These are phyloP conservation scores for Trogon surrucura DNA, from an alignment of 2,113 vertebrate genomes.

Conservation along the genomic window DNA sequence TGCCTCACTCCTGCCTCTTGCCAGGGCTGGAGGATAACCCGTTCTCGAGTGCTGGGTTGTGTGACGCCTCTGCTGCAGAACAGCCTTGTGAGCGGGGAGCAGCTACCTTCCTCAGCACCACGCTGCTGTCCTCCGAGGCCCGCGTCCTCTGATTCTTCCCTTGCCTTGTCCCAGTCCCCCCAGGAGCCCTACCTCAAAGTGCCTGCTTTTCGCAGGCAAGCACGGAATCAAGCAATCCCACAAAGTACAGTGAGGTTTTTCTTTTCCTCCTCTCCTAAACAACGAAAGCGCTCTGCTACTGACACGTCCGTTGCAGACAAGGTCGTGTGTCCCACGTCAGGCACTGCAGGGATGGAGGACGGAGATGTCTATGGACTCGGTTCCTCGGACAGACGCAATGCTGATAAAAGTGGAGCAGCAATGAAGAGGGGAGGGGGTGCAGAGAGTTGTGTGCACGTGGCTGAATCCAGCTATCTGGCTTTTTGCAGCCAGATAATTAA, in stretches of 20 bases:
- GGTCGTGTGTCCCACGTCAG: constrained; percentile 5
- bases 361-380: neutral
- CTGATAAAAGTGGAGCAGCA: constrained; percentile 42
- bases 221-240: neutral
- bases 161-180: neutral
- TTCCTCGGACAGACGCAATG: constrained; percentile 26
- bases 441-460: neutral
- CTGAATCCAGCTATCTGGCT: neutral
- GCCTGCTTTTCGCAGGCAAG: neutral
- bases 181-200: neutral
- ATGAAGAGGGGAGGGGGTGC: constrained; percentile 5
- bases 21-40: neutral
- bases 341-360: neutral
- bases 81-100: neutral
- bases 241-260: neutral
- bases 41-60: neutral
- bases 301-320: neutral
- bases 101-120: neutral
- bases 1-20: neutral
- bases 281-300: neutral
- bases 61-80: neutral
- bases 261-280: neutral
- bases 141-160: neutral
- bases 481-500: constrained; percentile 2
- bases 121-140: neutral